These are phyloP conservation scores for Trematomus loennbergii DNA, from an alignment of 2,113 vertebrate species.

Conservation along the genomic window DNA sequence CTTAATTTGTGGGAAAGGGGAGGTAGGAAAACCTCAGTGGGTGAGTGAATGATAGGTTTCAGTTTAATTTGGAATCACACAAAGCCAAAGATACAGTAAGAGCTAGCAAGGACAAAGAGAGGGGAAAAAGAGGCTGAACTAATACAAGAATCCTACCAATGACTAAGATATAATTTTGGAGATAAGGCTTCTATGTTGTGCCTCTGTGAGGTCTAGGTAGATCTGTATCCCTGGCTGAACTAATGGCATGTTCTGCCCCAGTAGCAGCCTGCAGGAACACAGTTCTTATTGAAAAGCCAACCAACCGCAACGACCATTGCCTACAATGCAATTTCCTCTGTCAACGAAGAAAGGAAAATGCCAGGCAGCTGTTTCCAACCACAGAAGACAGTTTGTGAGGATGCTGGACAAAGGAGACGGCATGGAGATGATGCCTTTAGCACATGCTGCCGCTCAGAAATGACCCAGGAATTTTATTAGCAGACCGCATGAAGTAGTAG, in stretches of 20 bases:
- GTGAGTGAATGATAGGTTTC: slow-evolving; percentile 54
- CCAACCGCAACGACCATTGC: slow-evolving; percentile 55
- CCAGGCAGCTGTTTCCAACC: slow-evolving; percentile 73
- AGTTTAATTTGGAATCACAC: slow-evolving; percentile 51
- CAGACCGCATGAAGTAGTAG: slow-evolving; percentile 66
- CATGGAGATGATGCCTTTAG: slow-evolving; percentile 65
- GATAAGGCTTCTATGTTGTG: slow-evolving; percentile 6
- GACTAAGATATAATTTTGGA: slow-evolving; percentile 5
- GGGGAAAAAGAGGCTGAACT: neutral
- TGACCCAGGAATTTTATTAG: slow-evolving; percentile 74
- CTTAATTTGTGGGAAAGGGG: slow-evolving; percentile 35
- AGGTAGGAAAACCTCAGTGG: slow-evolving; percentile 48
- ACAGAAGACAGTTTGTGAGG: slow-evolving; percentile 60
- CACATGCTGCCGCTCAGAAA: slow-evolving; percentile 72
- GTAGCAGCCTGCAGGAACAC: slow-evolving; percentile 48
- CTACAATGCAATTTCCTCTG: slow-evolving; percentile 70
- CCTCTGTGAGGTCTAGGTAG: slow-evolving; percentile 54
- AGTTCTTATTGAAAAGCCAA: slow-evolving; percentile 55
- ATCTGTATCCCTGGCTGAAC: slow-evolving; percentile 33
- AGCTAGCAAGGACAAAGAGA: slow-evolving; percentile 34
- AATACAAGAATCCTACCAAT: slow-evolving; percentile 14
- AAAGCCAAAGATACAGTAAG: slow-evolving; percentile 46
- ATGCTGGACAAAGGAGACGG: slow-evolving; percentile 55
- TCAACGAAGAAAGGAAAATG: slow-evolving; percentile 61
- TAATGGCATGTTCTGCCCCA: slow-evolving; percentile 46